Base-by-base conservation (phyloP, 64 coral and sea anemone species). In the Montipora cactus region DNA sequence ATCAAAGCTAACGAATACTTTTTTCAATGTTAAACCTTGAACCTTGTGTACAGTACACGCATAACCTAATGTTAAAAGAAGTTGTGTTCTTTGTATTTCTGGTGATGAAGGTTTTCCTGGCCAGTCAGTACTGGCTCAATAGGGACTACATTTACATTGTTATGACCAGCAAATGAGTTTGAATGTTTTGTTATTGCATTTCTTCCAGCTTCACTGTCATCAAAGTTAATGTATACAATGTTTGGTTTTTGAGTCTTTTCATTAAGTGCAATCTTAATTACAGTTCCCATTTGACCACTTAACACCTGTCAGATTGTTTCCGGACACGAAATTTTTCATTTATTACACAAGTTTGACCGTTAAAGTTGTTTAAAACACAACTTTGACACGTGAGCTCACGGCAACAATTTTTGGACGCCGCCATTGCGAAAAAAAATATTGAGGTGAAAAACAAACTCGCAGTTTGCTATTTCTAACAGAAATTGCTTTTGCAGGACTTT, bases 71-170 rank as follows among this genome's bases (percentile, higher is more conserved):
- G 93, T 91, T 1, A 95, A 45, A 19, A 81, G 93, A 95, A 95
- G 87, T 78, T 94, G 93, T 73, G 57, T 66, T 79, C 94, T 91
- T 92, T 95, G 94, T 13, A 95, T 95, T 52, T 95, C 94, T 44
- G 94, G 94, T 9, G 89, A 95, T 45, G 94, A 95, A 37, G 89
- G 25, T 88, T 95, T 95, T 5, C 89, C 94, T 91, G 94, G 94
- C 45, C 14, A 20, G 94, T 66, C 7, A 94, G 23, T n/a, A 94
- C 87, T 59, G 93, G 93, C 47, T 14, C 67, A 94, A 94, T 94
- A 64, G 93, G 87, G 18, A 95, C 93, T 25, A 25, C 25, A 25
- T 25, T 25, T 47, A 50, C 87, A 8, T 90, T n/a, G 87, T 94
- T 94, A 44, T 94, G 5, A 62, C 28, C 8, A 77, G 46, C 87